Evolutionary conservation across 2,888 invertebrate species (phyloP).

Genomic region (Esperia sulphurella): DNA sequence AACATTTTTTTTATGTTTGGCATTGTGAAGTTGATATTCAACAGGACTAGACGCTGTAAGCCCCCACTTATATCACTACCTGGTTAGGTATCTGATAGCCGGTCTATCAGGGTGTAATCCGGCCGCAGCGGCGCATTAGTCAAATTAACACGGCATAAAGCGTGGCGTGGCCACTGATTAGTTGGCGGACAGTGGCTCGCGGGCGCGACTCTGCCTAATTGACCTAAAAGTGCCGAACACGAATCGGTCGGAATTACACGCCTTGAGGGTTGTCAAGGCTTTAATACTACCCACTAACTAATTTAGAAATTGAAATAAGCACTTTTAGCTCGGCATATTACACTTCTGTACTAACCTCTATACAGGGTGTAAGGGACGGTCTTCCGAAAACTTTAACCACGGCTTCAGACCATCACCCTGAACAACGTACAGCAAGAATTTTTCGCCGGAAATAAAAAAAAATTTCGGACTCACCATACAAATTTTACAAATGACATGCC

Average conservation of each 20-base stretch:
- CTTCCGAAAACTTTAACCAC: too few relatives aligned
- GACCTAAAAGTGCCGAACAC: constrained; percentile 78
- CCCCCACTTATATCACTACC: too few relatives aligned
- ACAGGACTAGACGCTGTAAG: too few relatives aligned
- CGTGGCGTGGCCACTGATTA: constrained; percentile 73
- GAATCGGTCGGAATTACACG: constrained; percentile 72
- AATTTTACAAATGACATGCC: too few relatives aligned
- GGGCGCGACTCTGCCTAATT: constrained; percentile 76
- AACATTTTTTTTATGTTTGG: too few relatives aligned
- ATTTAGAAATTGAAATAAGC: background rate
- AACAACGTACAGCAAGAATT: too few relatives aligned
- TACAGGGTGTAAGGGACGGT: too few relatives aligned
- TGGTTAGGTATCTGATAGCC: constrained; percentile 17
- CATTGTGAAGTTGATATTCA: too few relatives aligned
- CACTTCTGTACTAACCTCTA: too few relatives aligned
- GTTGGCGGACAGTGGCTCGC: constrained; percentile 30
- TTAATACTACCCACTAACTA: background rate
- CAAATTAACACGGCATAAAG: constrained; percentile 79
- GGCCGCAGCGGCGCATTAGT: constrained; percentile 63
- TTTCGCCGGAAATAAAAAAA: too few relatives aligned
- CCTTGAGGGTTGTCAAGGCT: constrained; percentile 49
- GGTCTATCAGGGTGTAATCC: constrained; percentile 63
- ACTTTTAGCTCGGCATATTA: background rate
- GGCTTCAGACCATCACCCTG: too few relatives aligned
- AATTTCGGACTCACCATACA: too few relatives aligned